phyloP scores from a whole-genome alignment of 2,888 invertebrate species.

The Stenoptilia bipunctidactyla region DNA sequence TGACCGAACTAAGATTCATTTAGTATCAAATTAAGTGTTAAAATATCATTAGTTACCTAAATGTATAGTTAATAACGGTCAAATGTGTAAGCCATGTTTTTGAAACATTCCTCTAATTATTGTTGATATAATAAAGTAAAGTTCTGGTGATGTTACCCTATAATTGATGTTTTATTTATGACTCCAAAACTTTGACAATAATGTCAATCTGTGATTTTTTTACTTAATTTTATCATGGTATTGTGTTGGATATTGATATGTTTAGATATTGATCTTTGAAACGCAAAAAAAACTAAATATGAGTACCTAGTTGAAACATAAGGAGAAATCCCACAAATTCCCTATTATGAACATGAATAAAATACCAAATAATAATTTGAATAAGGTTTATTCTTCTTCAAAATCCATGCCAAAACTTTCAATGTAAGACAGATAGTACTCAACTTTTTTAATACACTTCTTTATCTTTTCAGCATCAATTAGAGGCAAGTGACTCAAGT shows the following conservation, averaged over 20 bases:
- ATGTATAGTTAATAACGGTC: no score
- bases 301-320: no score
- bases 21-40: no score
- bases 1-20: no score
- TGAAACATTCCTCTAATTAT: not conserved
- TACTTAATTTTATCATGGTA: not conserved
- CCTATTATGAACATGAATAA: no score
- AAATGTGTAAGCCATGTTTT: not conserved
- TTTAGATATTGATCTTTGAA: no score
- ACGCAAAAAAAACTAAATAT: no score
- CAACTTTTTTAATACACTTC: slow-evolving; percentile 75
- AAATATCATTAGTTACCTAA: no score
- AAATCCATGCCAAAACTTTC: slow-evolving; percentile 35
- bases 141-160: slow-evolving; percentile 1
- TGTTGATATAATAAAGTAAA: not conserved
- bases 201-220: not conserved
- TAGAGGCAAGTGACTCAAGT: slow-evolving; percentile 51
- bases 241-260: no score
- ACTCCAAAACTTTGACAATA: not conserved
- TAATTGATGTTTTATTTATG: not conserved
- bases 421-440: slow-evolving; percentile 79
- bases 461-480: slow-evolving; percentile 67
- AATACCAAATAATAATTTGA: no score
- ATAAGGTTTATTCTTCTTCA: not conserved
- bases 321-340: no score